Base-by-base conservation (phyloP, 2,888 invertebrate genomes). In the Ceramica pisi region DNA sequence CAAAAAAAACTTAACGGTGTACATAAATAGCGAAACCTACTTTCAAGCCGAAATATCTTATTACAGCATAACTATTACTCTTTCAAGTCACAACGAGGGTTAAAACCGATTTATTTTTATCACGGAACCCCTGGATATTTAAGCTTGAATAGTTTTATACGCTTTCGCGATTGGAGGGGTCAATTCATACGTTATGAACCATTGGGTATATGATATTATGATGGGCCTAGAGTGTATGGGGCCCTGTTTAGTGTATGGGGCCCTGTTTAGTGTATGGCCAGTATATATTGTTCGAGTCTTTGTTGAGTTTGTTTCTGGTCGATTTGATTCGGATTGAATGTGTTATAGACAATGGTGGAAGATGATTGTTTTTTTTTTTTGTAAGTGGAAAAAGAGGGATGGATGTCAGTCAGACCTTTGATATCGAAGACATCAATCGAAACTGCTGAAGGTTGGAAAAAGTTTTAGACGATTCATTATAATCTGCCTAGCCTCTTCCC, bases 21-120 rank as follows among this genome's bases (percentile, higher is more conserved):
- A 62, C 35, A 65, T 77, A 71, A 76, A 76, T 53, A 76, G 23
- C 26, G 50, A 65, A 65, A 64, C n/a, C 63, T 60, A 63, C 60
- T 75, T 60, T 64, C 53, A 62, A 74, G 44, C 23, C 21, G 26
- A 55, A 66, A 67, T 69, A 67, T 70, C 65, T 75, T 75, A 79
- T 56, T 41, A 62, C 55, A 59, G 14, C 65, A 64, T 74, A 75
- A 68, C 70, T 68, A 73, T 63, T 70, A 67, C 60, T 50, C 66
- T 14, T 55, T 57, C 56, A 62, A 73, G 66, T 71, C 67, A 41
- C 56, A n/a, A 68, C n/a, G 62, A 78, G 69, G 84, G 75, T 82
- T 77, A 71, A 82, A 78, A 80, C 41, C 82, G 72, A 80, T 84
- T 71, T 80, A 82, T 82, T 84, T 84, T 84, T 84, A 81, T 80